Evolutionary conservation across 2,888 invertebrate species (phyloP).

Genomic region (Arrhopalites spinosus): DNA sequence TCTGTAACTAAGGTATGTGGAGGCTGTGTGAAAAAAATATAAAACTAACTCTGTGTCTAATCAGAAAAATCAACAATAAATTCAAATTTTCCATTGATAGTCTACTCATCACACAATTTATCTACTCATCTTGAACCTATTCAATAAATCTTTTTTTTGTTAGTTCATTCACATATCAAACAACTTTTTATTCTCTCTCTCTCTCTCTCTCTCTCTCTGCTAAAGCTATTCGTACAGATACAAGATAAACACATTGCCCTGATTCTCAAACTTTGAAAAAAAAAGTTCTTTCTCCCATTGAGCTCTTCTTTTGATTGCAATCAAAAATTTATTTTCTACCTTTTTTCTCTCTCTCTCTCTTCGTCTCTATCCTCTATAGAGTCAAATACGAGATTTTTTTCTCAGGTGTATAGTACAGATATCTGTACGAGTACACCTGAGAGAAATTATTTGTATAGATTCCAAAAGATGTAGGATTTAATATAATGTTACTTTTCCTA

Average conservation of each 20-base stretch:
- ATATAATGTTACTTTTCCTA: no score
- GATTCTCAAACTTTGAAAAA: background rate
- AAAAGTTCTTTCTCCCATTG: background rate
- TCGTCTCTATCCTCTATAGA: no score
- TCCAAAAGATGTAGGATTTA: no score
- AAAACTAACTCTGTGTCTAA: background rate
- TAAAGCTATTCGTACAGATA: background rate
- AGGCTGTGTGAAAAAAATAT: no score
- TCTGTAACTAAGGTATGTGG: no score
- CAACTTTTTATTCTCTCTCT: background rate
- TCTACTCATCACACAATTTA: conserved; percentile 20
- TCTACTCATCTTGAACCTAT: conserved; percentile 13
- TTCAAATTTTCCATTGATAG: conserved; percentile 18
- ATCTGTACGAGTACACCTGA: no score
- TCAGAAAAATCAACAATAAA: conserved; percentile 31
- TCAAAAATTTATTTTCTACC: no score
- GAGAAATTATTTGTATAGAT: no score
- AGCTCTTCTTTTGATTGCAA: no score
- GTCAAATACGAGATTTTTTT: no score
- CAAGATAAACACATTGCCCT: background rate
- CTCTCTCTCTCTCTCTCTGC: background rate
- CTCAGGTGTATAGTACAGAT: no score
- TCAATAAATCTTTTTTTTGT: background rate
- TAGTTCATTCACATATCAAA: background rate
- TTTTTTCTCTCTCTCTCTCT: no score